Evolutionary conservation across 2,888 invertebrate species (phyloP), one percentile per base, ranked within the genome.

Genomic region (Epinotia demarniana): DNA sequence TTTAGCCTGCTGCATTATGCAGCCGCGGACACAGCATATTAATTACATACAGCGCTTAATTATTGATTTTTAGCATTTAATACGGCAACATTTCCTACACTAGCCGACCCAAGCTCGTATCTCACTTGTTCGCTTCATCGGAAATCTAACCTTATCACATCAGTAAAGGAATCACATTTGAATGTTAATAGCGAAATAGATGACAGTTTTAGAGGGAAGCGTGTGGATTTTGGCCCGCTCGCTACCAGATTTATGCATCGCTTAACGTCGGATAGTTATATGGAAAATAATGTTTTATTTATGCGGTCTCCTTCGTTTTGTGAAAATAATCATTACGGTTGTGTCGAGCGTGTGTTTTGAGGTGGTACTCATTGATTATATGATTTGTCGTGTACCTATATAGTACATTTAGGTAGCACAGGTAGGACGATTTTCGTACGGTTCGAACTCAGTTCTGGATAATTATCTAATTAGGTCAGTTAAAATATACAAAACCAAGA

Each of bases 21-120:
- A 89, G 75, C 73, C 84, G 84, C 82, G 83, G 83, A 84, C 86
- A 84, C 86, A 82, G 80, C 86, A 87, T 91, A 92, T 93, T 93
- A 93, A 93, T 93, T 92, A 93, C 92, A 90, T 90, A 90, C 90
- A 89, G 87, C 87, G 90, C 85, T 92, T 92, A 91, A 93, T 92
- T 93, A 93, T 93, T 92, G 93, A 93, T 93, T 93, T 93, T 93
- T 92, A 89, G 89, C 84, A 90, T 92, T 91, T 90, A 92, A 90
- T 87, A 88, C 86, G 83, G 82, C 83, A 81, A 80, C 87, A 87
- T 87, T 69, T 69, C 23, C 46, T 39, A 23, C 2, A n/a, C 1
- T 60, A 1, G 27, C 23, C 58, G 1, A 19, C 46, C 13, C n/a
- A 27, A 69, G 0, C 16, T 69, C 69, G 58, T 69, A 69, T 69